phyloP scores from a whole-genome alignment of 1,140 invertebrate species.

The Drosophila ohnishii region DNA sequence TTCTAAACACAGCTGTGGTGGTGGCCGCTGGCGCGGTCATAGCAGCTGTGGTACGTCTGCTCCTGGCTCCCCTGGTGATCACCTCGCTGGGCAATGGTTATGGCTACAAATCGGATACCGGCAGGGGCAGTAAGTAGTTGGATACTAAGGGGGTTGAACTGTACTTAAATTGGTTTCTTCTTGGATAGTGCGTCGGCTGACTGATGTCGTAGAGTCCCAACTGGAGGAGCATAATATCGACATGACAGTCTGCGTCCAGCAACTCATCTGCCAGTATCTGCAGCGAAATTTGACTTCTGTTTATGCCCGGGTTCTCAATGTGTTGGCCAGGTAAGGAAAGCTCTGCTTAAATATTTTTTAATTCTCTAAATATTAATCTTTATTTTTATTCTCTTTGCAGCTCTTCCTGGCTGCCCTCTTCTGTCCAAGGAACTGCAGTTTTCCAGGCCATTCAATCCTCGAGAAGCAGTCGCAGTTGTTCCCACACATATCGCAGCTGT shows the following conservation, averaged over 20 bases:
- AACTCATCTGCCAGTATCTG: constrained; percentile 65
- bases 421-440: constrained; percentile 58
- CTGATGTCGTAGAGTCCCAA: constrained; percentile 57
- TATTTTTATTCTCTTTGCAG: constrained; percentile 6
- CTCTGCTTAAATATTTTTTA: not conserved
- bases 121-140: constrained; percentile 54
- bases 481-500: constrained; percentile 43
- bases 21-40: constrained; percentile 69
- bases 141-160: too few species aligned
- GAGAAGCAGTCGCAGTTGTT: constrained; percentile 36
- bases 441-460: constrained; percentile 55
- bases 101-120: constrained; percentile 34
- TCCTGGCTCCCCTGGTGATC: constrained; percentile 58
- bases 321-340: constrained; percentile 42
- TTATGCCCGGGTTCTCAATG: constrained; percentile 47
- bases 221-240: constrained; percentile 68
- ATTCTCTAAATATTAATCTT: too few species aligned
- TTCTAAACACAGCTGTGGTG: constrained; percentile 62
- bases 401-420: constrained; percentile 44
- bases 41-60: constrained; percentile 61
- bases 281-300: constrained; percentile 37
- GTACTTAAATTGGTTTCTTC: not conserved
- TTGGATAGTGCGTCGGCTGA: constrained; percentile 53
- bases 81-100: constrained; percentile 48
- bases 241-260: constrained; percentile 60